Evolutionary conservation across 1,140 invertebrate species (phyloP), one percentile per base, ranked within the genome.

Genomic region (Helicoverpa zea): DNA sequence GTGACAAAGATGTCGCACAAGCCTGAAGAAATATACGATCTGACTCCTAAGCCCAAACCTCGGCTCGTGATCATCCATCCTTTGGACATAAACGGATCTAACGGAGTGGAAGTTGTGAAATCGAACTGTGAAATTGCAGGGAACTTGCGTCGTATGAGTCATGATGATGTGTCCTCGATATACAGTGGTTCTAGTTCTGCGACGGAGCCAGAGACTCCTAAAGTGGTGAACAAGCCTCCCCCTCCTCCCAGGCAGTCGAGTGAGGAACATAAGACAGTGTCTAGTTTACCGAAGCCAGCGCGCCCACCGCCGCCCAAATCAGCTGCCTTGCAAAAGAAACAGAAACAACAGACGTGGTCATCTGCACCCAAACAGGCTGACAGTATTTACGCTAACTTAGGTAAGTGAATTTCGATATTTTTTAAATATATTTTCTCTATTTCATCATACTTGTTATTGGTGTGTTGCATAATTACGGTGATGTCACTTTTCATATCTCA

Each of bases 51-150:
- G 86, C 96, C 96, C 0, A 97, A 97, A 87, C 97, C 97, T 0
- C 95, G 97, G 18, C 94, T 98, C 11, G 97, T 98, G 59, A 98
- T 98, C 66, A 98, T 98, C 82, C 98, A 98, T 96, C 98, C 98
- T 13, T 94, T 98, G 72, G 98, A 98, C 84, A 95, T 98, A 16
- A 98, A 98, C 91, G 97, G 97, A 12, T 96, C 97, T 2, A 97
- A 95, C 23, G 97, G 75, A 52, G 75, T 98, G 0, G 97, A 98
- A 88, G 97, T 98, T 2, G 95, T 98, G 54, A 96, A 96, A 85
- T 96, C 96, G 61, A 96, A 96, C 85, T 93, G 94, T 79, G 93
- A 95, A 81, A 87, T 91, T 52, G 92, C 90, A 16, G 93, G 68
- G 10, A 72, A 90, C 52, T 90, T 95, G 14, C 94, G 96, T 63